A percentile compares a stretch with the other conserved stretches of the same genome.
Conservation (phyloP, 2,888 invertebrate genomes). For the Caenorhabditis sulstoni region DNA sequence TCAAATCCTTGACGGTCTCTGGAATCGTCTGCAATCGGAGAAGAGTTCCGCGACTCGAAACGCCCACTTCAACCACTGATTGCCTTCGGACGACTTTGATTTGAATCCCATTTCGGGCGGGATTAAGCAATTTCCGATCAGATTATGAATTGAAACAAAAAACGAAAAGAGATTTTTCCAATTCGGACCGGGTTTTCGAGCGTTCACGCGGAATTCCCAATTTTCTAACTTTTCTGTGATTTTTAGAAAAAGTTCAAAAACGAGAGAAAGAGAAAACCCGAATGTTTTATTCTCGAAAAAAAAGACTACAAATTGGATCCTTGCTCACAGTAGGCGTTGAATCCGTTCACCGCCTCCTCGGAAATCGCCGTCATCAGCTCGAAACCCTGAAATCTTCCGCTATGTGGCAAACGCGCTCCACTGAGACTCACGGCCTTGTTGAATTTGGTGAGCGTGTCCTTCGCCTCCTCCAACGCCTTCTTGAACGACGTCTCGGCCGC, state of each 20-base stretch:
- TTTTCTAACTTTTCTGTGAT: no score
- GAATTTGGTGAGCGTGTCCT: constrained; percentile 11
- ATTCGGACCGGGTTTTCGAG: background rate
- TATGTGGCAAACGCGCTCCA: no score
- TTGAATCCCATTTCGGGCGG: constrained; percentile 35
- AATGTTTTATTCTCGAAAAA: background rate
- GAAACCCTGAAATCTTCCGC: background rate
- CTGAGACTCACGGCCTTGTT: background rate
- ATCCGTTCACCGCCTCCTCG: background rate
- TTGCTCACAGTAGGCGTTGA: background rate
- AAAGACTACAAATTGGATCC: background rate
- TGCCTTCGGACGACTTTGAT: constrained; percentile 37
- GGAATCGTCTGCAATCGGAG: background rate
- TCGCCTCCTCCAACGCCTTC: constrained; percentile 16
- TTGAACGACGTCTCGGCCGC: constrained; percentile 14
- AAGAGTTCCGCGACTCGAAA: background rate
- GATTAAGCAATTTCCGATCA: no score
- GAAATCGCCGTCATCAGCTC: background rate
- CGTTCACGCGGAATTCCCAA: background rate
- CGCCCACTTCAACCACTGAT: constrained; percentile 43
- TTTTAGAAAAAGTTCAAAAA: no score
- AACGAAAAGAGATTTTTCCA: background rate
- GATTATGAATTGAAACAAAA: no score
- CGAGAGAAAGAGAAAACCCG: no score
- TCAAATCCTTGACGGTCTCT: constrained; percentile 39